Base-by-base conservation (phyloP, 2,888 invertebrate species). In the Zhuqinia jingwanae region DNA sequence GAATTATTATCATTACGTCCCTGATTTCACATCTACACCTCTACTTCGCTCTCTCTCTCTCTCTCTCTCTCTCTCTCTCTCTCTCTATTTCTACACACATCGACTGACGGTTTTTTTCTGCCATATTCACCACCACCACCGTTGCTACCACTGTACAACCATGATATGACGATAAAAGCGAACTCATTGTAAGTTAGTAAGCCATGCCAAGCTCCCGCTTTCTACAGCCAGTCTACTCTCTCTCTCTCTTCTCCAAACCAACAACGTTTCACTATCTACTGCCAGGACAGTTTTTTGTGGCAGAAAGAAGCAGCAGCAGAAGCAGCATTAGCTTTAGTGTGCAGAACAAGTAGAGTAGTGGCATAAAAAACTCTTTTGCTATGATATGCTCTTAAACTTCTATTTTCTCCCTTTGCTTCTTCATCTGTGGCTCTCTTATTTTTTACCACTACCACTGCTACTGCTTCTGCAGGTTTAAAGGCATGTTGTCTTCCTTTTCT, bases 1-100 rank as follows among this genome's bases (percentile, higher is more conserved):
- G 65, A 80, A 81, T 73, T 73, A 81, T 70, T 73, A 42, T 81
- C 81, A 81, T 81, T 81, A 81, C 80, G 80, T 81, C 73, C 73
- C 56, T 81, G 81, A 81, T 73, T 81, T 81, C 81, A 70, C 81
- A 81, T 81, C 58, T 81, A 50, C 73, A 81, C 81, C 25, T 80
- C 68, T 45, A n/a, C 68, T 15, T 45, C 13, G 3, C 47, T 17
- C 73, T 11, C 30, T 73, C 47, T 45, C 70, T 45, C 60, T 27
- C 30, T 15, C 63, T 8, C n/a, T 30, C 60, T n/a, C 17, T 3
- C 17, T 5, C 63, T 2, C 63, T 8, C n/a, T 25, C 13, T 15
- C 15, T 15, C 63, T 10, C 63, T 8, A 13, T 70, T 65, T 65
- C 65, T 36, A 22, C 25, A 20, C 68, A 68, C 27, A 60, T 27